Base-by-base conservation (phyloP, 2,113 vertebrate species). In the Eidolon helvum region DNA sequence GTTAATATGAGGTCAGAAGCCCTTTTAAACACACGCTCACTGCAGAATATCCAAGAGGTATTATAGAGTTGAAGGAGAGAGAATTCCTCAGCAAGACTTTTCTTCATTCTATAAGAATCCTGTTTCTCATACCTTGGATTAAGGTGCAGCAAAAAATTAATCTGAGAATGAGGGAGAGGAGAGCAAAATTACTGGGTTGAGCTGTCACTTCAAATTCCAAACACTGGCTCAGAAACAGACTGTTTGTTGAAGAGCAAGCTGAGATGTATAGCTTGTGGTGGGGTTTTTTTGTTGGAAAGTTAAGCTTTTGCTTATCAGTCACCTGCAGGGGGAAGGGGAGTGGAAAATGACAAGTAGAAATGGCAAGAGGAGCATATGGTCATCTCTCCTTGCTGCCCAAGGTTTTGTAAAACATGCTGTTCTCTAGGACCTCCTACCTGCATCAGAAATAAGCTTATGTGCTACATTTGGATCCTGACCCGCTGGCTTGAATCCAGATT, bases 361-460 rank as follows among this genome's bases (percentile, higher is more conserved):
- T n/a, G 91, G 65, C 30, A 87, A 84, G 86, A 66, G 80, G 80
- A 94, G 24, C 93, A 94, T 97, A 96, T 90, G 93, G 87, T 90
- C 92, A 57, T 79, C 53, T 65, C 10, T 77, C 55, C 38, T 30
- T 75, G 63, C 57, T 75, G 79, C 57, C 57, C 53, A 89, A 26
- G n/a, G 61, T 90, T 90, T 94, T 77, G 71, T 0, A 79, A 69
- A 89, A 75, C 95, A 78, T 43, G 71, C 69, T 94, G 93, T 87
- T 94, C 66, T 55, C 35, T 69, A 74, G 74, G 61, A 72, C 95
- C 87, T 89, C 92, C 94, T 57, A 71, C 80, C 75, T 92, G 57
- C n/a, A 43, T 30, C n/a, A 45, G 45, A 40, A 61, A 77, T 38
- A 85, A 96, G 55, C 80, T 95, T 53, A 66, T 87, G 80, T 48